Percentiles rank a stretch among this genome's conserved stretches.
Evolutionary conservation across 2,113 vertebrate species (phyloP).

Genomic region (Rallus limicola): DNA sequence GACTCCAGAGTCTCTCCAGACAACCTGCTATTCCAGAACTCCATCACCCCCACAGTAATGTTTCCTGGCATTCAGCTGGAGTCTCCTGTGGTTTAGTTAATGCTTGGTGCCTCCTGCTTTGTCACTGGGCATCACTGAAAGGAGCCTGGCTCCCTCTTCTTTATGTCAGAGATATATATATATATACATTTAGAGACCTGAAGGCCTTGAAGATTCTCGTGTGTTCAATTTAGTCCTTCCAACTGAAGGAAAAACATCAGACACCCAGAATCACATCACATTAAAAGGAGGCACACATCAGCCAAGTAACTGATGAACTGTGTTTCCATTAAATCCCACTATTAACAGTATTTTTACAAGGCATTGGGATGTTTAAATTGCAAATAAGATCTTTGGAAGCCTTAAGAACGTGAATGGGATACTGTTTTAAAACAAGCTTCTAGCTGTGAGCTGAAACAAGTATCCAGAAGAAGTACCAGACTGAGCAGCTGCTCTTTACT

Average conservation of each 20-base stretch:
- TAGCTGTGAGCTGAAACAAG: slow-evolving; percentile 10
- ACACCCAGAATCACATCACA: neutral
- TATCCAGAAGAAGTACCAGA: neutral
- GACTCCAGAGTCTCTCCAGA: neutral
- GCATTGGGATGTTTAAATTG: neutral
- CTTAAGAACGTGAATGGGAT: neutral
- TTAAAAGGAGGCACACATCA: neutral
- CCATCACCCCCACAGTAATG: neutral
- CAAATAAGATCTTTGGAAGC: neutral
- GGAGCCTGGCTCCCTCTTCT: neutral
- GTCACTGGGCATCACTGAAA: neutral
- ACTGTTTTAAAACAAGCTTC: slow-evolving; percentile 23
- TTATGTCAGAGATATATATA: neutral
- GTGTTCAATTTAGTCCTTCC: neutral
- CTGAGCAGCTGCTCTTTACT: slow-evolving; percentile 6
- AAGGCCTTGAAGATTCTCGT: neutral
- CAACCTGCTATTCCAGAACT: neutral
- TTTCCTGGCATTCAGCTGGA: neutral
- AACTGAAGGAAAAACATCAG: neutral
- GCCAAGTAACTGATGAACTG: neutral
- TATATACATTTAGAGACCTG: neutral
- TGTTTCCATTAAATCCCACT: neutral
- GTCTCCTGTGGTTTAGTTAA: neutral
- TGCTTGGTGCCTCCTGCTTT: neutral
- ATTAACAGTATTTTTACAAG: neutral